Conservation (phyloP, 1,140 invertebrate species). For the Chrysoperla carnea region DNA sequence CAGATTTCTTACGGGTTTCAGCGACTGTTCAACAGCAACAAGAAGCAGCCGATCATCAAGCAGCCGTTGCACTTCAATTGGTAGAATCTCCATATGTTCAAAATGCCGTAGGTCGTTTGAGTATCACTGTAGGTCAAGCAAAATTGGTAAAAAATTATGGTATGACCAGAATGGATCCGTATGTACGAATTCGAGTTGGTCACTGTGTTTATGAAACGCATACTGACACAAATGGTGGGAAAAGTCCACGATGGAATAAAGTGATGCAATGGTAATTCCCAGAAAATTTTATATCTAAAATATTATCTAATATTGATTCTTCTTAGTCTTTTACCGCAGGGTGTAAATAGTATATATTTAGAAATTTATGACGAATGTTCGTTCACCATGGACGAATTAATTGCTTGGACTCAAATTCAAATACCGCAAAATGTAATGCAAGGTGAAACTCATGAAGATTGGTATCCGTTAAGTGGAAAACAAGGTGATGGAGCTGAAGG, state of each 20-base stretch:
- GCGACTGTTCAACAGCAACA: slow-evolving; percentile 36
- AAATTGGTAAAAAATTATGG: slow-evolving; percentile 95
- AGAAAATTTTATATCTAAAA: not conserved
- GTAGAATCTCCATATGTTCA: slow-evolving; percentile 18
- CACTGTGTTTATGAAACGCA: slow-evolving; percentile 91
- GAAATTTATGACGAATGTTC: slow-evolving; percentile 96
- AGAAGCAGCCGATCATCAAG: slow-evolving; percentile 58
- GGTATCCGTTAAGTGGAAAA: slow-evolving; percentile 80
- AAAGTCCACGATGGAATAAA: slow-evolving; percentile 91
- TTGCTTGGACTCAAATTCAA: slow-evolving; percentile 78
- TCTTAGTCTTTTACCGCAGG: slow-evolving; percentile 65
- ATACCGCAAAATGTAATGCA: slow-evolving; percentile 68
- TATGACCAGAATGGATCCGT: slow-evolving; percentile 89
- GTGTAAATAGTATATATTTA: slow-evolving; percentile 73
- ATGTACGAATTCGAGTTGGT: slow-evolving; percentile 79
- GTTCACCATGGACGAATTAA: slow-evolving; percentile 87
- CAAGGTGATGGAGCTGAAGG: slow-evolving; percentile 89
- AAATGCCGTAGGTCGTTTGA: slow-evolving; percentile 54
- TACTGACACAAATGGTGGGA: slow-evolving; percentile 86
- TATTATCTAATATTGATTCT: slow-evolving; percentile 12
- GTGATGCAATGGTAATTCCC: slow-evolving; percentile 63
- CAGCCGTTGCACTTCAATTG: slow-evolving; percentile 56
- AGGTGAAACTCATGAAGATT: slow-evolving; percentile 84
- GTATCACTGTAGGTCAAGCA: slow-evolving; percentile 68
- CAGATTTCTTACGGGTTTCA: slow-evolving; percentile 58